These are phyloP conservation scores for Hystrix cristata DNA, from an alignment of 2,113 vertebrate genomes.

Conservation along the genomic window DNA sequence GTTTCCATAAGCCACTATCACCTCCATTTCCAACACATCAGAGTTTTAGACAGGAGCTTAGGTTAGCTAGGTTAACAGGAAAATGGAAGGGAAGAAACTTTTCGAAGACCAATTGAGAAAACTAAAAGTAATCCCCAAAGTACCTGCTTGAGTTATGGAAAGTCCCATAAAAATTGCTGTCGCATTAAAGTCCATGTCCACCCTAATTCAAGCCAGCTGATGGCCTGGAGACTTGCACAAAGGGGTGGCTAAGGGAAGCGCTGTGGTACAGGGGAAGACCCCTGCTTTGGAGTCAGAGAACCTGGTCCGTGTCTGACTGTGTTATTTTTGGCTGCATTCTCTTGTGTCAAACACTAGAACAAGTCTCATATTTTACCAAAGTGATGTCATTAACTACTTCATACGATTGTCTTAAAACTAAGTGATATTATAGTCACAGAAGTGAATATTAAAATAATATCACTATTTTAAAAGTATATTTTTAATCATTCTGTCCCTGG, in stretches of 20 bases:
- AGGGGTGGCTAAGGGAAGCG: neutral
- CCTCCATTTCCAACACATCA: neutral
- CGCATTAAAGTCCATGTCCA: neutral
- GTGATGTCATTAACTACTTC: neutral
- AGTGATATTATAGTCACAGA: neutral
- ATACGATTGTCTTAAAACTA: neutral
- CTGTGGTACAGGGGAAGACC: neutral
- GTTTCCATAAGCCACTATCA: neutral
- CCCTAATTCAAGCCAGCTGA: conserved; percentile 28
- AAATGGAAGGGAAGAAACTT: conserved; percentile 62
- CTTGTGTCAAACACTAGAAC: neutral
- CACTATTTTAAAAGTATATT: neutral
- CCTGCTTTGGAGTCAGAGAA: neutral
- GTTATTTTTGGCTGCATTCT: neutral
- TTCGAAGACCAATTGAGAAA: conserved; percentile 55
- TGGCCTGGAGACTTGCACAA: neutral
- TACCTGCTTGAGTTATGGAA: conserved; percentile 48
- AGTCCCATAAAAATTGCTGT: conserved; percentile 60
- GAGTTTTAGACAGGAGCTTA: conserved; percentile 25
- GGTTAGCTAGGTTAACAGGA: neutral
- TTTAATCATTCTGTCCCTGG: neutral
- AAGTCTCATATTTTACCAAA: neutral
- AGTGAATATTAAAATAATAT: conserved; percentile 15
- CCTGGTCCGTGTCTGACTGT: neutral
- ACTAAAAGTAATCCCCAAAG: conserved; percentile 54